Evolutionary conservation across 2,888 invertebrate species (phyloP).

Genomic region (Congeria kusceri): DNA sequence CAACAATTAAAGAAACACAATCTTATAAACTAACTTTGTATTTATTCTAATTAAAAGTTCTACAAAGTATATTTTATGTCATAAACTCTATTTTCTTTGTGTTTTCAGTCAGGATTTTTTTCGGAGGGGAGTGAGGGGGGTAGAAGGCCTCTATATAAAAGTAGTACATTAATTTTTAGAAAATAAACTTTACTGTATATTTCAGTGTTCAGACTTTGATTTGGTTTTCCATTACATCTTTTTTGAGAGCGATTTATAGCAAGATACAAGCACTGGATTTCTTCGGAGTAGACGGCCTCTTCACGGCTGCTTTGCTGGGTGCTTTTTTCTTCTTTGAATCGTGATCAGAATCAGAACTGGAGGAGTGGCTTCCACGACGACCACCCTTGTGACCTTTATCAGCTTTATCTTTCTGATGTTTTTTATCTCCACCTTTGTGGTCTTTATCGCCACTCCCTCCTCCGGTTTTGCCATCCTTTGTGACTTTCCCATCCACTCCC

Average conservation of each 20-base stretch:
- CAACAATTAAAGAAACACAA: too few relatives aligned
- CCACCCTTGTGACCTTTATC: conserved; percentile 12
- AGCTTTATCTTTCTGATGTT: conserved; percentile 6
- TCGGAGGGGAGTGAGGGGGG: too few relatives aligned
- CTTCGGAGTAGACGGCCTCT: conserved; percentile 15
- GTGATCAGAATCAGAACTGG: conserved; percentile 25
- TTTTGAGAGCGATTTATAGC: conserved; percentile 47
- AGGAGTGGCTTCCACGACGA: conserved; percentile 5
- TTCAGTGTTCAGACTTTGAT: too few relatives aligned
- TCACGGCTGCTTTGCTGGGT: conserved; percentile 14
- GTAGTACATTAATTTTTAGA: too few relatives aligned
- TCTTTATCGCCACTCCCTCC: conserved; percentile 8
- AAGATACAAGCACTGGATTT: conserved; percentile 66
- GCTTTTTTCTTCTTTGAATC: conserved; percentile 33
- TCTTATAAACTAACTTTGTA: too few relatives aligned
- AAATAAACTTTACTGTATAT: too few relatives aligned
- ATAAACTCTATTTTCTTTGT: too few relatives aligned
- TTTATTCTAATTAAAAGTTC: too few relatives aligned
- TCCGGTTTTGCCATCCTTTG: neutral
- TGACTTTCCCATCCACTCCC: neutral
- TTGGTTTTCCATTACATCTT: too few relatives aligned
- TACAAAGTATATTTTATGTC: too few relatives aligned
- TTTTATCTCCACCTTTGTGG: conserved; percentile 16
- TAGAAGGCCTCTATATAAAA: too few relatives aligned
- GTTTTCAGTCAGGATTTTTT: too few relatives aligned